These are phyloP conservation scores for Nasonia vitripennis DNA, from an alignment of 1,140 invertebrate genomes.

Conservation along the genomic window DNA sequence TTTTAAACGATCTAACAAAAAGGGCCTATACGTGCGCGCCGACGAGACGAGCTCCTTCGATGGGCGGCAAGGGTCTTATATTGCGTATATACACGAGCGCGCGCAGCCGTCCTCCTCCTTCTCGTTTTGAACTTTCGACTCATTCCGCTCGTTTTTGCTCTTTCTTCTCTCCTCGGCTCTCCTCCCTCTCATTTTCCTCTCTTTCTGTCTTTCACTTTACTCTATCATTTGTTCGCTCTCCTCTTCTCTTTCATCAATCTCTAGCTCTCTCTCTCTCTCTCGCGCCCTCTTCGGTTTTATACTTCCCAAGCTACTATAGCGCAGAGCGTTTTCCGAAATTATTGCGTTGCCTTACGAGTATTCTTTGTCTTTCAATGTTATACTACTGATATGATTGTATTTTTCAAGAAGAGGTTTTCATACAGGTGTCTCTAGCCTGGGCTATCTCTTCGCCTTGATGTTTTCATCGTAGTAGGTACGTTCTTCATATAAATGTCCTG, in stretches of 20 bases:
- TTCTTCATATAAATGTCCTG: background rate
- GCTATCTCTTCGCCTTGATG: background rate
- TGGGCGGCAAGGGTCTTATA: constrained; percentile 35
- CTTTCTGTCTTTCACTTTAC: constrained; percentile 29
- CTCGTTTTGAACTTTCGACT: constrained; percentile 47
- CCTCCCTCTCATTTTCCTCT: constrained; percentile 26
- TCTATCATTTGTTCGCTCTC: constrained; percentile 37
- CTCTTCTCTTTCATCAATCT: constrained; percentile 39
- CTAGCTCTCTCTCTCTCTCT: background rate
- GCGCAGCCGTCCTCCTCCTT: constrained; percentile 19
- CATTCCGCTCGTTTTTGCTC: constrained; percentile 42
- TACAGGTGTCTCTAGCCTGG: no score
- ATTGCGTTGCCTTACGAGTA: no score
- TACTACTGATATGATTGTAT: no score
- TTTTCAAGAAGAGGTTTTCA: no score
- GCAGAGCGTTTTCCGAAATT: no score
- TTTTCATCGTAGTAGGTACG: background rate
- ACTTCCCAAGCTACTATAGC: background rate
- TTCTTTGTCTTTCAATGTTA: no score
- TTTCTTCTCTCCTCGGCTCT: constrained; percentile 16
- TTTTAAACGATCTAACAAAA: background rate
- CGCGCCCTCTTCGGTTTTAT: background rate
- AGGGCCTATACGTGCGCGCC: background rate
- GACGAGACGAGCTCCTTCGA: background rate
- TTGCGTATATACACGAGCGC: no score